Evolutionary conservation across 2,797 vertebrate species (phyloP).

Genomic region (Galaxias olidus): DNA sequence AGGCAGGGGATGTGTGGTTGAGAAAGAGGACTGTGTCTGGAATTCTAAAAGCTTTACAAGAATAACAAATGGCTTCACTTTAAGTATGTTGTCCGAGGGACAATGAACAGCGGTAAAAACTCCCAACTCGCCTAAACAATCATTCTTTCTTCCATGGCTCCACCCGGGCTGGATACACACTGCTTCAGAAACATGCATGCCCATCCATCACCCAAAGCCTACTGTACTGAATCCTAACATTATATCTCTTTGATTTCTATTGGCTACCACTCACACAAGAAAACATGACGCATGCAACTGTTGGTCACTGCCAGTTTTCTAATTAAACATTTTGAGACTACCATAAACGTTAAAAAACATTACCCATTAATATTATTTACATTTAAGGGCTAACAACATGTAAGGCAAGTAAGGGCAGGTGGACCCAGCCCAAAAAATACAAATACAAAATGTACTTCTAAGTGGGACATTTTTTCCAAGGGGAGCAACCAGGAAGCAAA

Average conservation of each 20-base stretch:
- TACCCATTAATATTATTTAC: no score
- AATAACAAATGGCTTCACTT: constrained; percentile 46
- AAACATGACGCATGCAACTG: not conserved
- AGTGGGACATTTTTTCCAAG: no score
- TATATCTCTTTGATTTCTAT: constrained; percentile 39
- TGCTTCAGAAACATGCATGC: constrained; percentile 34
- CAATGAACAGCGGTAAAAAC: constrained; percentile 36
- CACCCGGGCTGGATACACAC: constrained; percentile 29
- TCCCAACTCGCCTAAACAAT: constrained; percentile 36
- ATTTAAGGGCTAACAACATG: no score
- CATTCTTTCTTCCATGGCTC: constrained; percentile 22
- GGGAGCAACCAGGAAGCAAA: not conserved
- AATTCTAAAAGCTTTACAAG: constrained; percentile 31
- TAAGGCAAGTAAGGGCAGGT: no score
- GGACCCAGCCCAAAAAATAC: not conserved
- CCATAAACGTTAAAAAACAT: no score
- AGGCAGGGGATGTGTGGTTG: constrained; percentile 33
- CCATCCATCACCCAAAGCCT: constrained; percentile 44
- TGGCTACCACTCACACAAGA: constrained; percentile 32
- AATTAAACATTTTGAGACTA: no score
- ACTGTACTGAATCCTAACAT: constrained; percentile 20
- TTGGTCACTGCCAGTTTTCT: no score
- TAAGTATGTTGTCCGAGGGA: constrained; percentile 15
- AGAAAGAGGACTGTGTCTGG: constrained; percentile 34
- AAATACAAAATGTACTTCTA: not conserved